Base-by-base conservation (phyloP, 2,797 vertebrate genomes). In the Rhadinocentrus ornatus region DNA sequence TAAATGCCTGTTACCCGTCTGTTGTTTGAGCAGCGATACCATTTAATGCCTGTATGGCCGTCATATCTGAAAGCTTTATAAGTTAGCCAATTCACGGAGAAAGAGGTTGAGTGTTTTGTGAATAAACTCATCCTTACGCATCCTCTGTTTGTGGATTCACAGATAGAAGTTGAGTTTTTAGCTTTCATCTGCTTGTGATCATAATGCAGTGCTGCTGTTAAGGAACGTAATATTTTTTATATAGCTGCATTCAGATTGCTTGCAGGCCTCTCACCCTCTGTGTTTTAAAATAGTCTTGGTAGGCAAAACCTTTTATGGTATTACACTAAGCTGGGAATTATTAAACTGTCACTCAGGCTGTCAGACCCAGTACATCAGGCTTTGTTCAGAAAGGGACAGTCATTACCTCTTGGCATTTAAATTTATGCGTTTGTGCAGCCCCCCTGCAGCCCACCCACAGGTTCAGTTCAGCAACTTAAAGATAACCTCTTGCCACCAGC, bases 341-440 rank as follows among this genome's bases (percentile, higher is more conserved):
- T 85, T 68, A 85, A 84, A 62, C 81, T 86, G 86, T 90, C 85
- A 82, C 57, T 90, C 62, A 41, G 68, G 8, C 67, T 78, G 78
- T 73, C 80, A 81, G 71, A 67, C 66, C 13, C 1, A 35, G 34
- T 65, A 61, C 59, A 71, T 53, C 66, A 62, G 70, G 69, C 52
- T 85, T 81, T 85, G 53, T 78, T 89, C 69, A 52, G 48, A 35
- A 52, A 52, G 39, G 66, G 65, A 74, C 62, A 73, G 69, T 62
- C 46, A 64, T 55, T 69, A 50, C 54, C 41, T 80, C 56, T 32
- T 69, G 61, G 50, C 73, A 74, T 81, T 84, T 50, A 56, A 54
- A 59, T 69, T 44, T 31, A 73, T 69, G 66, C 70, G 18, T 64
- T 54, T 27, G 26, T 58, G 46, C 26, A 31, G 53, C 7, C 27